Percentiles rank a stretch among this genome's conserved stretches.
phyloP scores from a whole-genome alignment of 2,797 vertebrate species.

The Labroides dimidiatus region DNA sequence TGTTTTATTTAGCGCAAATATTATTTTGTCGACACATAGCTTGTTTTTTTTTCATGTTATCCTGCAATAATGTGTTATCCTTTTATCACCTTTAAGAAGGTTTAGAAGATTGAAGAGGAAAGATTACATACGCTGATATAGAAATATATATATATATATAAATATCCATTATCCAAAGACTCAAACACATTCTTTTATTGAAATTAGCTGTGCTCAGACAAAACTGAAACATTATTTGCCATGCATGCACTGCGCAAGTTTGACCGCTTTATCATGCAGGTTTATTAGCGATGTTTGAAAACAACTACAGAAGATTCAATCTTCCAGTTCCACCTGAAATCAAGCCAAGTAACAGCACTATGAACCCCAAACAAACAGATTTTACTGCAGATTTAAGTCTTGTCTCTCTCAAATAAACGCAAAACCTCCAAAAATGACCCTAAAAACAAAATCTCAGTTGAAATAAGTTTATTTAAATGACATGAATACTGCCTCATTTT shows the following conservation, averaged over 20 bases:
- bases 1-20: slow-evolving; percentile 40
- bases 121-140: slow-evolving; percentile 31
- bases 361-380: too few species aligned
- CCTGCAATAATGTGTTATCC: slow-evolving; percentile 40
- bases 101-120: slow-evolving; percentile 23
- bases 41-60: slow-evolving; percentile 32
- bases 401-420: too few species aligned
- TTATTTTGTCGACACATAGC: slow-evolving; percentile 40
- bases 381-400: too few species aligned
- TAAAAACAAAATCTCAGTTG: not conserved
- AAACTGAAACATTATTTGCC: not conserved
- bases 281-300: not conserved
- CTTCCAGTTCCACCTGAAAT: not conserved
- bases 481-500: not conserved
- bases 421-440: too few species aligned
- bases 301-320: not conserved
- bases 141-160: too few species aligned
- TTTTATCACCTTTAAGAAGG: slow-evolving; percentile 42
- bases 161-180: slow-evolving; percentile 60
- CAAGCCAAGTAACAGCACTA: too few species aligned
- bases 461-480: not conserved
- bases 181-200: slow-evolving; percentile 42
- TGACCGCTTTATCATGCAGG: not conserved
- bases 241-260: not conserved
- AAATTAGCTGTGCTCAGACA: not conserved